Evolutionary conservation across 2,888 invertebrate species (phyloP).

Genomic region (Pollenia labialis): DNA sequence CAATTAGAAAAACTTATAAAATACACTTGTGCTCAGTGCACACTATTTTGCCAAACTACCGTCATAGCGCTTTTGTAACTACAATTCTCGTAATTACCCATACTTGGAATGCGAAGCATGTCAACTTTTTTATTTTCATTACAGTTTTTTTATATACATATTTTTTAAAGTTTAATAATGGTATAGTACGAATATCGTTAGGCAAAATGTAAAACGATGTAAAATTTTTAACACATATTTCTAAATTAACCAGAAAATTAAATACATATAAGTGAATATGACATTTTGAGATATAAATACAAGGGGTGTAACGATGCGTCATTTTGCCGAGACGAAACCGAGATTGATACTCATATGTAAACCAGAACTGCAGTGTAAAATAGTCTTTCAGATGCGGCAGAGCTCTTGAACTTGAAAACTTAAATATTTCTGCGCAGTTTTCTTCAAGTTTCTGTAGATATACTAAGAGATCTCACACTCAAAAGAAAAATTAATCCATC

Average conservation of each 20-base stretch:
- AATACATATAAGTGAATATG: too few species aligned
- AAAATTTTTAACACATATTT: background rate
- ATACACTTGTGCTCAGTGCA: constrained; percentile 47
- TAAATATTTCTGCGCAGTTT: too few species aligned
- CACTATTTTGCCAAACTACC: constrained; percentile 54
- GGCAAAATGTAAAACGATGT: constrained; percentile 3
- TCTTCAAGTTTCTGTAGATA: too few species aligned
- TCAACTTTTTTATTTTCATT: constrained; percentile 54
- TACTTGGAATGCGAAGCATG: constrained; percentile 63
- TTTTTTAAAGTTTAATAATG: constrained; percentile 75
- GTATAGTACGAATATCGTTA: constrained; percentile 27
- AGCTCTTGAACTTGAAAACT: too few species aligned
- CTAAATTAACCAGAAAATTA: background rate
- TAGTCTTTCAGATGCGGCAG: too few species aligned
- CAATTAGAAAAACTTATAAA: constrained; percentile 5
- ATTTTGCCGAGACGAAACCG: too few species aligned
- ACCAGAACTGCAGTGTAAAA: too few species aligned
- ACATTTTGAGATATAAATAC: too few species aligned
- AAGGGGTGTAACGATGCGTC: too few species aligned
- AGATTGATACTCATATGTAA: too few species aligned
- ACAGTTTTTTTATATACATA: constrained; percentile 58
- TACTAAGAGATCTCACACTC: too few species aligned
- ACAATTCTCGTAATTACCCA: constrained; percentile 50
- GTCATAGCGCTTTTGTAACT: constrained; percentile 38
- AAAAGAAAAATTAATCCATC: too few species aligned